Evolutionary conservation across 2,888 invertebrate genomes (phyloP), one percentile per base, ranked within the genome.

Genomic region (Drosophila subquinaria): DNA sequence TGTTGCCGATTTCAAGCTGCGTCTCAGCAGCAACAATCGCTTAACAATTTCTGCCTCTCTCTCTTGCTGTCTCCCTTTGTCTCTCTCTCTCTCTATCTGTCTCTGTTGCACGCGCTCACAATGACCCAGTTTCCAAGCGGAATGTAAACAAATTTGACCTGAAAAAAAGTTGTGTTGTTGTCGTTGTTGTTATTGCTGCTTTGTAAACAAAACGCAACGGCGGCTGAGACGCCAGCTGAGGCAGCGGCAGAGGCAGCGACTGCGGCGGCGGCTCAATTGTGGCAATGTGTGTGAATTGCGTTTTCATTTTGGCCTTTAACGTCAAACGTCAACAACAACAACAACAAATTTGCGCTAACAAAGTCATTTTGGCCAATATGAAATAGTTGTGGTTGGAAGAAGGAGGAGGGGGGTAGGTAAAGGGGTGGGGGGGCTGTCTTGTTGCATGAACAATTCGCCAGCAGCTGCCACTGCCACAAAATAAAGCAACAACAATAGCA

Each of bases 141-240:
- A 87, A 90, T 90, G 91, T 90, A 90, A 91, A 90, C 90, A 91
- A 91, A 90, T 90, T 90, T 91, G 91, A 90, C 90, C 90, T 90
- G 90, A 82, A 91, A 90, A 89, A 84, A 76, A 67, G 69, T 68
- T 73, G 80, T 40, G 68, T 52, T 66, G 47, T 36, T 61, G 69
- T 15, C 61, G 73, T 42, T 52, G 59, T 43, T 62, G 56, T 50
- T 71, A 57, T 51, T 76, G 61, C 81, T 88, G 86, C 81, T 88
- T 88, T 88, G 85, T 88, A 90, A 90, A 89, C 90, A 90, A 89
- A 83, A 80, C 82, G 78, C 78, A 62, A 59, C 75, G 53, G 63
- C 68, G 70, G 78, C 81, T 69, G 71, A n/a, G 79, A 73, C 80
- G 57, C 63, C 62, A 63, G 45, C 78, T 15, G 72, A 51, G 53